A percentile compares a stretch with the other conserved stretches of the same genome.
These are phyloP conservation scores for Rhinogobius similis DNA, from an alignment of 2,113 vertebrate species.

Conservation along the genomic window DNA sequence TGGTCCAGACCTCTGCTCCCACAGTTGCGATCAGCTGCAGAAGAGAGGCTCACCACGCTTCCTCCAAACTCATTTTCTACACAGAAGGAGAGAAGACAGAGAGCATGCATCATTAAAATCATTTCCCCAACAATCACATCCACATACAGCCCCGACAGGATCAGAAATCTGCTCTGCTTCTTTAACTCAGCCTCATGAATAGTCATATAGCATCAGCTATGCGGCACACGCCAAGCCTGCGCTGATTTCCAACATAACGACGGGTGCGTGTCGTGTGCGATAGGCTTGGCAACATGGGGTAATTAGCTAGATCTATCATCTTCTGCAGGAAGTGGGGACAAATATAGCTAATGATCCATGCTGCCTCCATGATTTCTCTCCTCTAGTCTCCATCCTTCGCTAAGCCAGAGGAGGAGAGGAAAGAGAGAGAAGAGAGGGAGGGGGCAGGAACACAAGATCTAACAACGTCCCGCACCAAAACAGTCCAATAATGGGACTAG, in stretches of 20 bases:
- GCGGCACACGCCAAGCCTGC: slow-evolving; percentile 44
- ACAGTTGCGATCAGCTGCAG: slow-evolving; percentile 69
- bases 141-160: slow-evolving; percentile 41
- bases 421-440: slow-evolving; percentile 25
- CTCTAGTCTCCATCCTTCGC: slow-evolving; percentile 60
- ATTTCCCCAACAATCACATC: slow-evolving; percentile 63
- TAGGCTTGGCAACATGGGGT: slow-evolving; percentile 71
- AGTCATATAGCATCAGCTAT: slow-evolving; percentile 68
- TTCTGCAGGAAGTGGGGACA: slow-evolving; percentile 78
- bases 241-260: slow-evolving; percentile 64
- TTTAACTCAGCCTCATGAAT: slow-evolving; percentile 67
- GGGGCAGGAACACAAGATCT: background rate
- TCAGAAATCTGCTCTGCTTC: slow-evolving; percentile 46
- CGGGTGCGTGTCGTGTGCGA: slow-evolving; percentile 60
- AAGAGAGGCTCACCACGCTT: slow-evolving; percentile 81
- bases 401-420: slow-evolving; percentile 35
- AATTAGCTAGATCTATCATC: slow-evolving; percentile 80
- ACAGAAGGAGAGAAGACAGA: slow-evolving; percentile 55
- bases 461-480: slow-evolving; percentile 24
- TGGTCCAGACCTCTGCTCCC: slow-evolving; percentile 77
- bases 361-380: slow-evolving; percentile 73
- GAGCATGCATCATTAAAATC: slow-evolving; percentile 59
- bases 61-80: slow-evolving; percentile 88
- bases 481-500: slow-evolving; percentile 16
- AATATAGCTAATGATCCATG: slow-evolving; percentile 80